Evolutionary conservation across 2,797 vertebrate genomes (phyloP).

Genomic region (Falco novaeseelandiae): DNA sequence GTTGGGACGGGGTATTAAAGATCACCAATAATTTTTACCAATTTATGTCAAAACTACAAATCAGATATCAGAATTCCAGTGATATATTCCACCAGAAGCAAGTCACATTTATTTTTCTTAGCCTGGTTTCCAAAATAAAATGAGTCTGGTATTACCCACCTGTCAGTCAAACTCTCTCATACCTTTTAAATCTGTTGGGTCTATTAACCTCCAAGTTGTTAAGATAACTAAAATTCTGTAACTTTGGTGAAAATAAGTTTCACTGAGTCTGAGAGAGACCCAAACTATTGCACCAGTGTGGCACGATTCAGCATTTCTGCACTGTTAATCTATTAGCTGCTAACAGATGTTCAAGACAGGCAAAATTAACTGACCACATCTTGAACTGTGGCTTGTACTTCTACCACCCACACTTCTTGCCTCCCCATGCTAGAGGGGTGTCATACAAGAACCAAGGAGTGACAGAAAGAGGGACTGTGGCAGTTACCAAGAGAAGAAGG

Average conservation of each 20-base stretch:
- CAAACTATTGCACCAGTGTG: background rate
- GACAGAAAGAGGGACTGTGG: background rate
- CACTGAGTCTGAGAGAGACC: background rate
- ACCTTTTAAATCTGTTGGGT: background rate
- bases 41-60: background rate
- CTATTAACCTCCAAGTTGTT: background rate
- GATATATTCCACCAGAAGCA: background rate
- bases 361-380: background rate
- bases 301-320: background rate
- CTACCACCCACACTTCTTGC: background rate
- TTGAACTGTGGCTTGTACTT: background rate
- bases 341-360: background rate
- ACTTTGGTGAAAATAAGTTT: background rate
- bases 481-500: background rate
- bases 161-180: background rate
- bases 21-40: background rate
- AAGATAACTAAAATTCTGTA: background rate
- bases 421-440: background rate
- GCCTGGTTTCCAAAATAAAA: background rate
- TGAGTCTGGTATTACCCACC: background rate
- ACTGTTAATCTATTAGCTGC: background rate
- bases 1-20: background rate
- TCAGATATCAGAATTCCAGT: background rate
- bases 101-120: background rate
- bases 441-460: background rate